Evolutionary conservation across 1,140 invertebrate species (phyloP).

Genomic region (Plectrocnemia conspersa): DNA sequence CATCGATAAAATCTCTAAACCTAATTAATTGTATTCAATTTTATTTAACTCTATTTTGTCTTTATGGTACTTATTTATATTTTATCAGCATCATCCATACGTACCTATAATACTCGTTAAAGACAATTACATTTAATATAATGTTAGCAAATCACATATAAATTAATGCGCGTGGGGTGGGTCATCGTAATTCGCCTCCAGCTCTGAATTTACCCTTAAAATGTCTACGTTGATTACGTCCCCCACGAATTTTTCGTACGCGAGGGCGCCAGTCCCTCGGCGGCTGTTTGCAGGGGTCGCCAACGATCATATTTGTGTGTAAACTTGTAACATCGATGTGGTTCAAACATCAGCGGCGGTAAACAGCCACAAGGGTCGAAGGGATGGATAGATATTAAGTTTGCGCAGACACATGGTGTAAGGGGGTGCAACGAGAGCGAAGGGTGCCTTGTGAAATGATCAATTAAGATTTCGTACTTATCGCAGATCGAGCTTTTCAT

Average conservation of each 20-base stretch:
- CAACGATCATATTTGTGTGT: conserved; percentile 33
- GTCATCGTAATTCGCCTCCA: too few species aligned
- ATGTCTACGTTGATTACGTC: conserved; percentile 2
- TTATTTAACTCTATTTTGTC: too few species aligned
- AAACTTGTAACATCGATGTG: conserved; percentile 34
- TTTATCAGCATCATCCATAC: too few species aligned
- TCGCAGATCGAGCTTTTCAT: conserved; percentile 22
- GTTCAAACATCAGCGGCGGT: conserved; percentile 19
- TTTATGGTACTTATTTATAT: too few species aligned
- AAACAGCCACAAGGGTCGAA: conserved; percentile 17
- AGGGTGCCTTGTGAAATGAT: conserved; percentile 21
- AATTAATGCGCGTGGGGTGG: too few species aligned
- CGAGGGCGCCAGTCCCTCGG: conserved; percentile 5
- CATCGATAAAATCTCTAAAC: too few species aligned
- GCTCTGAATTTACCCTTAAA: too few species aligned
- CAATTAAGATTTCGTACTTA: conserved; percentile 32
- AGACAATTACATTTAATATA: too few species aligned
- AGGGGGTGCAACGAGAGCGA: conserved; percentile 4
- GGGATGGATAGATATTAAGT: conserved; percentile 1
- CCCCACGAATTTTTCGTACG: conserved; percentile 8
- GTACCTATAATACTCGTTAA: too few species aligned
- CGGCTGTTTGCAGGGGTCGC: conserved; percentile 15
- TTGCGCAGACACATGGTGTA: neutral
- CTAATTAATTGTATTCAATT: too few species aligned
- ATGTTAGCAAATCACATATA: too few species aligned